Base-by-base conservation (phyloP, 1,140 invertebrate species). In the Reticulitermes speratus region DNA sequence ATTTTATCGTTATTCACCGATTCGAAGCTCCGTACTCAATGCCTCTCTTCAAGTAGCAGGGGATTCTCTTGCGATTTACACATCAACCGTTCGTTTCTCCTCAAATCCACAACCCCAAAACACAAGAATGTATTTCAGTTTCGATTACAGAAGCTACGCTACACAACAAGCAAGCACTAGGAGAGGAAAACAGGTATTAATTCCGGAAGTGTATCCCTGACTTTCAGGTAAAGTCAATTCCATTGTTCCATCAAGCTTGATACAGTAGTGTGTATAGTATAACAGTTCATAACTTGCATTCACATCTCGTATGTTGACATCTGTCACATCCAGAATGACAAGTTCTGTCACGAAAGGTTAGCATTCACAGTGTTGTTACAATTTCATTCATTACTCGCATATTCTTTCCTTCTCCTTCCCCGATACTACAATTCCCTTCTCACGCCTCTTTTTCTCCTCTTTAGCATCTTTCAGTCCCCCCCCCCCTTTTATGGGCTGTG, bases 261-360 rank as follows among this genome's bases (percentile, higher is more conserved):
- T 75, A 75, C 8, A 75, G 65, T 75, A 8, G 52, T 21, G 1
- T 21, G 52, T 55, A 21, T 21, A 5, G 52, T 55, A 55, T 30
- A 8, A 75, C 65, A 75, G 65, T 75, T 30, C 65, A 75, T 75
- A 75, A 75, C 65, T 75, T 75, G n/a, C 25, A 75, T 75, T 75
- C 25, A 75, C 65, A 30, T 75, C 65, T 55, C 14, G 14, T 30
- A 75, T 75, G 65, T 75, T 75, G 65, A 75, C 65, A 75, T 75
- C 65, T 75, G 65, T 75, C 65, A 75, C n/a, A 75, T 30, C 8
- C n/a, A n/a, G 65, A 75, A 75, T 75, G 65, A 75, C 65, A 75
- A 75, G 65, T 75, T 30, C 65, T 16, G 14, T 55, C 19, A 55
- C 19, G 52, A 55, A 55, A 55, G 52, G 52, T 75, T 23, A 65